phyloP scores from a whole-genome alignment of 2,797 vertebrate species.

The Cyclura pinguis region DNA sequence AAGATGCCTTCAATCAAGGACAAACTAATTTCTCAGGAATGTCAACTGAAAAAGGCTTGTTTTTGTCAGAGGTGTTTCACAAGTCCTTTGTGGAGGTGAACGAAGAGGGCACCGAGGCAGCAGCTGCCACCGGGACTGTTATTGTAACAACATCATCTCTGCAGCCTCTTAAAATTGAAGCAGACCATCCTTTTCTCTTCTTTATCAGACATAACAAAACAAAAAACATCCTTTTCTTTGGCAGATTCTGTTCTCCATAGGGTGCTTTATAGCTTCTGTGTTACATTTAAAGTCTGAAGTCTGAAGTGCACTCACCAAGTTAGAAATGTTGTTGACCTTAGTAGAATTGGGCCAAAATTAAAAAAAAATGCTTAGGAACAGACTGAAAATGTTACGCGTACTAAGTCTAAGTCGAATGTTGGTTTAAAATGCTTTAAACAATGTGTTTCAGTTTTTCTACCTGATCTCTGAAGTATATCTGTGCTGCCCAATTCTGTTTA shows the following conservation, averaged over 20 bases:
- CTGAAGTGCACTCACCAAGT: not conserved
- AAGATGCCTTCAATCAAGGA: constrained; percentile 78
- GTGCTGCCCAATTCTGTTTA: not conserved
- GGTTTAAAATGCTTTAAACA: not conserved
- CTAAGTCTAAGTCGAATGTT: not conserved
- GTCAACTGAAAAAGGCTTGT: constrained; percentile 80
- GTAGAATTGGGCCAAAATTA: not conserved
- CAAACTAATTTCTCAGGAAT: constrained; percentile 88
- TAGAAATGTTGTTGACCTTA: not conserved
- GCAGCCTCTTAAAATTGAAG: constrained; percentile 59
- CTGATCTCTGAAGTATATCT: not conserved
- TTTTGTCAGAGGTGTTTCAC: constrained; percentile 87
- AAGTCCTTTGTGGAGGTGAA: constrained; percentile 90
- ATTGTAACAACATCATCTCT: constrained; percentile 39
- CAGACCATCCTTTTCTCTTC: constrained; percentile 80
- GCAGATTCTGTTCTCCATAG: constrained; percentile 74
- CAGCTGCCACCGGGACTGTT: constrained; percentile 79
- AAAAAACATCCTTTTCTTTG: constrained; percentile 75
- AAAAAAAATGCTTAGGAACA: not conserved
- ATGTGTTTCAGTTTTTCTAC: not conserved
- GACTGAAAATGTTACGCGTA: not conserved
- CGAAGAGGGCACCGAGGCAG: constrained; percentile 90
- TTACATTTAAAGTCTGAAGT: not conserved
- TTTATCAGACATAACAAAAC: constrained; percentile 77
- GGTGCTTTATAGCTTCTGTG: not conserved